A percentile compares a stretch with the other conserved stretches of the same genome.
These are phyloP conservation scores for Ophion slaviceki DNA, from an alignment of 2,888 invertebrate species.

Conservation along the genomic window DNA sequence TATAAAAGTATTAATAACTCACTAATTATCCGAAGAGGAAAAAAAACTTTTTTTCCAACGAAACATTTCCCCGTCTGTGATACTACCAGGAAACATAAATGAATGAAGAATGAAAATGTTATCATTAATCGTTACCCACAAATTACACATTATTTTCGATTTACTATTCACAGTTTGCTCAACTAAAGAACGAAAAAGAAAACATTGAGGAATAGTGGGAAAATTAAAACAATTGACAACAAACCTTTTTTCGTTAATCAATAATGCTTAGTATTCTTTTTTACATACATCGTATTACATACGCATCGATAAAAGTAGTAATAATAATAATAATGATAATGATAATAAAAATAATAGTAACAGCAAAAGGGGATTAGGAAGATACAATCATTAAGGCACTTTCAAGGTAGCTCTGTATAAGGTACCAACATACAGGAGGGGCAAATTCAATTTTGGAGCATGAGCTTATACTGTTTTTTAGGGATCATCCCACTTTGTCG, in stretches of 20 bases:
- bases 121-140: neutral
- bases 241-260: conserved; percentile 45
- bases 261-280: conserved; percentile 60
- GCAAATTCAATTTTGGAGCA: conserved; percentile 17
- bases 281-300: conserved; percentile 59
- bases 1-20: too few species aligned
- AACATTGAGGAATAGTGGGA: neutral
- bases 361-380: conserved; percentile 61
- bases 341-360: conserved; percentile 16
- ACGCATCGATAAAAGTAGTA: conserved; percentile 38
- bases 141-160: too few species aligned
- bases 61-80: too few species aligned
- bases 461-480: conserved; percentile 16
- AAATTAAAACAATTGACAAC: neutral
- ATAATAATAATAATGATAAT: neutral
- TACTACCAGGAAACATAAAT: too few species aligned
- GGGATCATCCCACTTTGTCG: too few species aligned
- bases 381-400: conserved; percentile 75
- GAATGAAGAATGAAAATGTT: neutral
- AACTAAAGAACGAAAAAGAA: neutral
- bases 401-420: conserved; percentile 66
- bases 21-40: too few species aligned
- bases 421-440: conserved; percentile 66
- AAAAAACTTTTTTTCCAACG: too few species aligned
- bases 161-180: neutral